Evolutionary conservation across 2,113 vertebrate genomes (phyloP).

Genomic region (Hippocampus guttulatus): DNA sequence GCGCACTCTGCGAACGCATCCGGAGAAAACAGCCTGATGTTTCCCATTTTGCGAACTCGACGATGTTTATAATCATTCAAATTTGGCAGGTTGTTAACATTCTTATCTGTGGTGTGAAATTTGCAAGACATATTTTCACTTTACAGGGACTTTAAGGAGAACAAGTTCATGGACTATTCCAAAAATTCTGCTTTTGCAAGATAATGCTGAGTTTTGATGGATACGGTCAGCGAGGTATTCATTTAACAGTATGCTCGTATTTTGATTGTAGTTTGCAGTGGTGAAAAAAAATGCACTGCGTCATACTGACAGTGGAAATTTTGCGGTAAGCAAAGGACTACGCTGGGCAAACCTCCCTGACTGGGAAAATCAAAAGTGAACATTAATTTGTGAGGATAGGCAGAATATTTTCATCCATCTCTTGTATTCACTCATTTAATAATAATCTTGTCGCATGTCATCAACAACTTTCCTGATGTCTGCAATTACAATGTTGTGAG

Average conservation of each 20-base stretch:
- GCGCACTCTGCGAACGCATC: background rate
- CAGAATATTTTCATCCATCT: background rate
- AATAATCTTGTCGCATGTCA: background rate
- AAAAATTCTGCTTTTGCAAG: background rate
- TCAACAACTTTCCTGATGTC: background rate
- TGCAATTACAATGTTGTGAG: background rate
- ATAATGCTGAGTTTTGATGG: background rate
- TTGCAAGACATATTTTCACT: background rate
- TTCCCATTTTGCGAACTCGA: background rate
- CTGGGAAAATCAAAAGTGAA: background rate
- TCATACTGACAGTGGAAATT: background rate
- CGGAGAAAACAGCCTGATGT: background rate
- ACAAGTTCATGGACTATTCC: background rate
- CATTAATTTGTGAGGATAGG: background rate
- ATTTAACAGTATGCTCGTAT: background rate
- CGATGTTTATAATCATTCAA: background rate
- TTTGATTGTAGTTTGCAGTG: background rate
- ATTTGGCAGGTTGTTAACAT: background rate
- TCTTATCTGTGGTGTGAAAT: background rate
- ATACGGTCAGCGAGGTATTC: background rate
- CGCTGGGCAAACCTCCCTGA: background rate
- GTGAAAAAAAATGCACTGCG: background rate
- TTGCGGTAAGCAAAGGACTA: background rate
- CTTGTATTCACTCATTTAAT: background rate
- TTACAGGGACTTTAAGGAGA: background rate